Percentiles rank a stretch among this genome's conserved stretches.
Conservation (phyloP, 2,888 invertebrate genomes). For the Ormia ochracea region DNA sequence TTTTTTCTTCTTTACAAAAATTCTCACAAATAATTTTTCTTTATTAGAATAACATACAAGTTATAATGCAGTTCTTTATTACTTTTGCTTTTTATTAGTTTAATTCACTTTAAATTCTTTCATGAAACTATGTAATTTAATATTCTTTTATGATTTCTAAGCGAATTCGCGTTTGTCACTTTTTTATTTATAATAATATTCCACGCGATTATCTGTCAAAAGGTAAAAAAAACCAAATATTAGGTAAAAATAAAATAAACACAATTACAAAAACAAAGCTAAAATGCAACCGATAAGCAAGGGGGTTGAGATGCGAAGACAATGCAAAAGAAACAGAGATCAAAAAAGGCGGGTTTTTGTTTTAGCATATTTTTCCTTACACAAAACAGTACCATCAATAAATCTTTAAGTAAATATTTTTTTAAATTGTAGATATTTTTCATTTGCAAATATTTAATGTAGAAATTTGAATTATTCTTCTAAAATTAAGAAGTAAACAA, state of each 20-base stretch:
- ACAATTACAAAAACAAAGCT: conserved; percentile 46
- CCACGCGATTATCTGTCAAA: conserved; percentile 61
- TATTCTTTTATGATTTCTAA: conserved; percentile 5
- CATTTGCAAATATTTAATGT: no score
- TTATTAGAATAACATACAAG: neutral
- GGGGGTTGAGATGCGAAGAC: conserved; percentile 58
- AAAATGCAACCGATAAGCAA: conserved; percentile 46
- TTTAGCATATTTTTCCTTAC: neutral
- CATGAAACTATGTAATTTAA: neutral
- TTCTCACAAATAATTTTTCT: neutral
- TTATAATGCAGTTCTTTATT: neutral
- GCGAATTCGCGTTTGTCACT: conserved; percentile 44
- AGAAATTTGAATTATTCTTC: no score
- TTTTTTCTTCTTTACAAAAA: neutral
- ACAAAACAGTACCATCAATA: neutral
- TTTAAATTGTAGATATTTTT: no score
- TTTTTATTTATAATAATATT: conserved; percentile 53
- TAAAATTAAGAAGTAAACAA: conserved; percentile 65
- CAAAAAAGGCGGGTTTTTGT: conserved; percentile 68
- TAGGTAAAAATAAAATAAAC: conserved; percentile 23
- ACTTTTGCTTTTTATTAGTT: neutral
- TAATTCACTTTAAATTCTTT: neutral
- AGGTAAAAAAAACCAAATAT: conserved; percentile 30
- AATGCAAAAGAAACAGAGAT: conserved; percentile 25
- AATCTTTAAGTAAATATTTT: neutral